phyloP scores from a whole-genome alignment of 2,888 invertebrate genomes.

The Zele albiditarsus region DNA sequence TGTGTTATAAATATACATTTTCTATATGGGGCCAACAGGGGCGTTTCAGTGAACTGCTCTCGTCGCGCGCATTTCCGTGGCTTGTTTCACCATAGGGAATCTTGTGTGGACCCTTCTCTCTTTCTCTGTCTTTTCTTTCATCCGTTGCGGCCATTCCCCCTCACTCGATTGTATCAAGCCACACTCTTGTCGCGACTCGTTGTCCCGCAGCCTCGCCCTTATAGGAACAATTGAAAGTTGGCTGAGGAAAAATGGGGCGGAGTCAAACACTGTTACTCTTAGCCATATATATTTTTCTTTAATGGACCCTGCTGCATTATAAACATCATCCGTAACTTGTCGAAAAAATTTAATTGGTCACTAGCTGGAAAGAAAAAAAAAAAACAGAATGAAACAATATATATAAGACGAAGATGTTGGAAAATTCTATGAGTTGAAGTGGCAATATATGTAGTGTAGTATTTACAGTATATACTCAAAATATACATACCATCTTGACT shows the following conservation, averaged over 20 bases:
- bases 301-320: background rate
- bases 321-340: background rate
- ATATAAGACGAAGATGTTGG: constrained; percentile 1
- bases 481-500: background rate
- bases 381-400: background rate
- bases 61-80: constrained; percentile 41
- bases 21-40: constrained; percentile 59
- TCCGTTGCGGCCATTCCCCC: constrained; percentile 41
- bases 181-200: constrained; percentile 57
- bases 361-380: background rate
- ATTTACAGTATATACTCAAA: constrained; percentile 3
- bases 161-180: constrained; percentile 48
- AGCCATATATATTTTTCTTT: background rate
- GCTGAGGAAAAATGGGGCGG: constrained; percentile 1
- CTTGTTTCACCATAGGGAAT: constrained; percentile 46
- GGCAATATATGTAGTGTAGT: background rate
- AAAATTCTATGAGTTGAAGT: background rate
- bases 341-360: background rate
- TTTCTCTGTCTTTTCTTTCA: constrained; percentile 46
- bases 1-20: constrained; percentile 44
- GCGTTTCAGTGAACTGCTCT: constrained; percentile 53
- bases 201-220: constrained; percentile 4
- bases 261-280: background rate
- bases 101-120: constrained; percentile 28
- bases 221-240: constrained; percentile 65